Base-by-base conservation (phyloP, 1,140 invertebrate species). In the Caerostris extrusa region DNA sequence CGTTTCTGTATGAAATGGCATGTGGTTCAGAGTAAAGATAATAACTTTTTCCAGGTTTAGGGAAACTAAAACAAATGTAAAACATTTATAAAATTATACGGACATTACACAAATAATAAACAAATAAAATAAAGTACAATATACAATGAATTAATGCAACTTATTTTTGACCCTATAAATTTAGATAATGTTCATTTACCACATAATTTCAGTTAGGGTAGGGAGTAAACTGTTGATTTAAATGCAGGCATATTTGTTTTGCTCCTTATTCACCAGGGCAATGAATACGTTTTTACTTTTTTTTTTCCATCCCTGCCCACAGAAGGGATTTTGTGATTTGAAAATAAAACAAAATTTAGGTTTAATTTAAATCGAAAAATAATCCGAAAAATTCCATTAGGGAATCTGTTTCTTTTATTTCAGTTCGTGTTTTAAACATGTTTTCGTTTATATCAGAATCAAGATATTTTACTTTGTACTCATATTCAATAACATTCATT, bases 331-430 rank as follows among this genome's bases (percentile, higher is more conserved):
- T 85, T 17, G 10, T 14, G n/a, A 57, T 17, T 85, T 57, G 3
- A 56, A 67, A 57, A 57, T 10, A 5, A 77, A 85, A 19, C 14
- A 58, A 85, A 57, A 17, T 10, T 58, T 57, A 17, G 82, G 57
- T 58, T 85, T 58, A 56, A 85, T 58, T 85, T 85, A 57, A 85
- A 85, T 57, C 3, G 82, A 85, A 85, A n/a, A 85, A 85, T 85
- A 58, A 85, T 85, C 55, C 56, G 55, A 58, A 57, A 85, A 57
- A 85, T 58, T 58, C 55, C 56, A 85, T 85, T 85, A 85, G 55
- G 7, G 14, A 19, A 58, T 58, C 6, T 50, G 7, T 77, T 77
- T 77, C 8, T 12, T 77, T 77, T 34, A 5, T 5, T 67, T 67
- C 17, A 77, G 8, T 53, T 19, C 19, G 5, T 4, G 0, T 3